Conservation (phyloP, 1,140 invertebrate species). For the Ectropis grisescens region DNA sequence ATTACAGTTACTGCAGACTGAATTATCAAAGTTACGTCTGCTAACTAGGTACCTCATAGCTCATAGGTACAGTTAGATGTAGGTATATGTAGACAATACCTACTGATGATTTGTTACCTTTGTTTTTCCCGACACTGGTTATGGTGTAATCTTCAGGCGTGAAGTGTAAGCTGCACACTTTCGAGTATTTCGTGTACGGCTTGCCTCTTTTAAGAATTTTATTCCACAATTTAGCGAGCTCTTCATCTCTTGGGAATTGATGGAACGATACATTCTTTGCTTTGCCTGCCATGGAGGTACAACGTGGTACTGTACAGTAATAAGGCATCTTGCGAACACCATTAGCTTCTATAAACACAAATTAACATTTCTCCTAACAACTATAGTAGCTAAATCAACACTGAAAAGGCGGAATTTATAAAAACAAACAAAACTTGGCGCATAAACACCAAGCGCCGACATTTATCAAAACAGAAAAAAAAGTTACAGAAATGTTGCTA, state of each 20-base stretch:
- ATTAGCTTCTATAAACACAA: constrained; percentile 8
- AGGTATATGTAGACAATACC: no score
- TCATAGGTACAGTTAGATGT: no score
- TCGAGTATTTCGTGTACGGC: constrained; percentile 64
- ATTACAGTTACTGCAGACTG: no score
- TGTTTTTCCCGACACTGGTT: constrained; percentile 56
- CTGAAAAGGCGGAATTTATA: constrained; percentile 14
- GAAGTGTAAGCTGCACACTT: constrained; percentile 65
- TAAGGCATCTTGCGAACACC: constrained; percentile 48
- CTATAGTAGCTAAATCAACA: not conserved
- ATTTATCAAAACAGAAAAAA: constrained; percentile 24
- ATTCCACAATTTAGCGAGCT: constrained; percentile 56
- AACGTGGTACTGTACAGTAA: constrained; percentile 63
- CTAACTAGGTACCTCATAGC: no score
- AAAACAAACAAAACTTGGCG: constrained; percentile 52
- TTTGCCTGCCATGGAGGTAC: constrained; percentile 63
- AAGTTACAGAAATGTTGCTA: constrained; percentile 7
- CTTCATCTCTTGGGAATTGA: constrained; percentile 59
- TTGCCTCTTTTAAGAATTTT: constrained; percentile 56
- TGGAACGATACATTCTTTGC: constrained; percentile 64
- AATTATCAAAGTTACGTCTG: no score
- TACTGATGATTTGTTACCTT: no score
- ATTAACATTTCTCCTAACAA: constrained; percentile 17
- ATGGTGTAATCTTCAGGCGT: constrained; percentile 59
- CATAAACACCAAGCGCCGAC: constrained; percentile 43